A percentile compares a stretch with the other conserved stretches of the same genome.
These are phyloP conservation scores for Hyposoter didymator DNA, from an alignment of 2,888 invertebrate species.

Conservation along the genomic window DNA sequence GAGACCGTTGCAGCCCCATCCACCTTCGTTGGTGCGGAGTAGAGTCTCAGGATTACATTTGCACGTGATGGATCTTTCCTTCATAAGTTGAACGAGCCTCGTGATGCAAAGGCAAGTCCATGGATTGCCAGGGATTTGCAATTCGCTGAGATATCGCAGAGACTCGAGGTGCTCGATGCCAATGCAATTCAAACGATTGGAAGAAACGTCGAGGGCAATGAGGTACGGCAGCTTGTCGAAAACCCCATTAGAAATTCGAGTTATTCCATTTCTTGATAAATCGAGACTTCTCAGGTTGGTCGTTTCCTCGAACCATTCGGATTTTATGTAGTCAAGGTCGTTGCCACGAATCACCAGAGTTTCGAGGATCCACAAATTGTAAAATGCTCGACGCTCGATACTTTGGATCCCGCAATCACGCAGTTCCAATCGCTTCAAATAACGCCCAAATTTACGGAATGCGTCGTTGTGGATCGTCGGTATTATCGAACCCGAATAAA, in stretches of 20 bases:
- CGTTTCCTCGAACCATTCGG: constrained; percentile 69
- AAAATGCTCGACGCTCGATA: constrained; percentile 73
- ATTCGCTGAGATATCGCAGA: constrained; percentile 65
- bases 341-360: constrained; percentile 73
- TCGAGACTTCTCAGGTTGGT: constrained; percentile 70
- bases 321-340: constrained; percentile 69
- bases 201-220: constrained; percentile 70
- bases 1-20: constrained; percentile 56
- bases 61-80: constrained; percentile 70
- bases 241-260: constrained; percentile 72
- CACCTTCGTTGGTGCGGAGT: constrained; percentile 39
- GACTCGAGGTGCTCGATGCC: constrained; percentile 72
- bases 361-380: constrained; percentile 70
- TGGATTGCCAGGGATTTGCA: constrained; percentile 74
- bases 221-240: constrained; percentile 72
- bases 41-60: constrained; percentile 67
- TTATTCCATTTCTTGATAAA: constrained; percentile 75
- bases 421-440: constrained; percentile 72
- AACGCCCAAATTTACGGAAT: constrained; percentile 74
- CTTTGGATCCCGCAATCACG: constrained; percentile 73
- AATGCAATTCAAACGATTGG: constrained; percentile 77
- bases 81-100: constrained; percentile 71
- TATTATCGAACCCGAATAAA: constrained; percentile 72
- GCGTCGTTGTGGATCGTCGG: constrained; percentile 67
- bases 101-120: constrained; percentile 77